Conservation (phyloP, 1,140 invertebrate genomes). For the Cherax destructor region DNA sequence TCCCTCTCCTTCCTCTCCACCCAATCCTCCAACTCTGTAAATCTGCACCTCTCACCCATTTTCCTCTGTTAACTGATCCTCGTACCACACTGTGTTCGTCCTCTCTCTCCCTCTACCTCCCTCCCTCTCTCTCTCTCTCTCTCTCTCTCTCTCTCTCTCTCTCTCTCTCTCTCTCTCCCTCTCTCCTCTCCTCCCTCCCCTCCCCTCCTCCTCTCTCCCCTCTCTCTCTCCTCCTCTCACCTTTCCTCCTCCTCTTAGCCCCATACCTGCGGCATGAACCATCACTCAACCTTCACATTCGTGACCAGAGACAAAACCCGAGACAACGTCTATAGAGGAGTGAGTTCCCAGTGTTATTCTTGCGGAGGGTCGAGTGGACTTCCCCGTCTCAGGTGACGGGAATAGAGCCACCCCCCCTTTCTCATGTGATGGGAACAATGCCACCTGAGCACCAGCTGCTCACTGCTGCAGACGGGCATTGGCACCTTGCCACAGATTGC, state of each 20-base stretch:
- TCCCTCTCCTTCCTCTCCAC: not conserved
- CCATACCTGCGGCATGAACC: too few species aligned
- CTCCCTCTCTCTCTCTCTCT: not conserved
- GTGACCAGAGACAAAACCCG: not conserved
- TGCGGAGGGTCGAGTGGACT: not conserved
- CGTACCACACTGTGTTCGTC: not conserved
- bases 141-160: too few species aligned
- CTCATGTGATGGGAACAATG: not conserved
- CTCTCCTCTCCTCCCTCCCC: too few species aligned
- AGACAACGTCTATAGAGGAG: not conserved
- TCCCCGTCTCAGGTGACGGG: not conserved
- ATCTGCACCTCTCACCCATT: not conserved
- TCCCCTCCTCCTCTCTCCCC: not conserved
- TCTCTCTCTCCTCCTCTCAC: not conserved
- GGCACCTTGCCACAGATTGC: not conserved
- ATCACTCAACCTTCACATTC: too few species aligned
- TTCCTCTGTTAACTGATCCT: not conserved
- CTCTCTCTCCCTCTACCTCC: not conserved
- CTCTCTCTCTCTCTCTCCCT: not conserved
- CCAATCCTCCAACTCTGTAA: not conserved
- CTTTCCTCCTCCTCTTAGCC: too few species aligned
- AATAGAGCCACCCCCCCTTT: not conserved
- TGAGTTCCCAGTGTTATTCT: not conserved
- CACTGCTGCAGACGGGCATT: not conserved
- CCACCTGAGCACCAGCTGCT: not conserved